Base-by-base conservation (phyloP, 64 coral and sea anemone species). In the Cladopsammia gracilis region DNA sequence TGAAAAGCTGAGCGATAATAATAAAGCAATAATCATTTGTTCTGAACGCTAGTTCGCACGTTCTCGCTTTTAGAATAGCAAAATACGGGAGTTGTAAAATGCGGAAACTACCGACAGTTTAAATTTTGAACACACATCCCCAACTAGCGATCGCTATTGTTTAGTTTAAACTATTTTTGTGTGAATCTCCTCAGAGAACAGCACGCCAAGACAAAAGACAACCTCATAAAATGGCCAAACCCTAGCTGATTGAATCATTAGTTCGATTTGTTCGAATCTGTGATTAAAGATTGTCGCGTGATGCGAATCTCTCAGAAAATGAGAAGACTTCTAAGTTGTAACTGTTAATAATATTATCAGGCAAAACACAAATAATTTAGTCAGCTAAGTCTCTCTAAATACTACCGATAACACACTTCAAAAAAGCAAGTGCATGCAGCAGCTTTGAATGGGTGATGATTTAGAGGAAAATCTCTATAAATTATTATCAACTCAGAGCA, bases 191-290 rank as follows among this genome's bases (percentile, higher is more conserved):
- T 24, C 25, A 25, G 4, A 82, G 60, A 49, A 66, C 7, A 46
- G 43, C 16, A 48, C 16, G 20, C 26, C 9, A 23, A 25, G n/a
- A 58, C 19, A 79, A 79, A 69, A 79, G 13, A 14, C 15, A 79
- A 54, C n/a, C 49, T 25, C 20, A 77, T 67, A 48, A 48, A 83
- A 83, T 49, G 80, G 42, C 23, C 13, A 83, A 83, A 22, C 3
- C 25, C 11, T 67, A 16, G 5, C 16, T 83, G 62, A 83, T 67
- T 67, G 80, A 34, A 83, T 67, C 80, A 83, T 67, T 62, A 83
- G 60, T 61, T 80, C 77, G 1, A 43, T 61, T 44, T 8, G 61
- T 83, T 83, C 80, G 44, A 64, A 46, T 82, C 25, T 16, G 18
- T 19, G 24, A 75, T 49, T 0, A 4, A 16, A 25, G 56, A 22